Evolutionary conservation across 2,113 vertebrate genomes (phyloP).

Genomic region (Geococcyx californianus): DNA sequence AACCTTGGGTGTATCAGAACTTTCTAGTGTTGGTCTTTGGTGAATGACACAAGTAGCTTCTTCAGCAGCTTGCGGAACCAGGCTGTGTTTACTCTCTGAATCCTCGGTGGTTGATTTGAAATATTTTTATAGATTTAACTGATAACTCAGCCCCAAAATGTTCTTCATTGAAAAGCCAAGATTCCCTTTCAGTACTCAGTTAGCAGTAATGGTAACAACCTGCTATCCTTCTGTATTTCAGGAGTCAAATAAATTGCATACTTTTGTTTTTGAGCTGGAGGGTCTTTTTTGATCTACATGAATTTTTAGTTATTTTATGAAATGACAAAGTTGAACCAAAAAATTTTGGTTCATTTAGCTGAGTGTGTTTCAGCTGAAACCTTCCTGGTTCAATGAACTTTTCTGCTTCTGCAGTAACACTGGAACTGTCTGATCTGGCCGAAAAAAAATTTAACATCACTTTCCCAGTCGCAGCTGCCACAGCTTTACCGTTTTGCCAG

Average conservation of each 20-base stretch:
- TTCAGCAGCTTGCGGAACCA: neutral
- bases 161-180: neutral
- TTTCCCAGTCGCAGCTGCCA: neutral
- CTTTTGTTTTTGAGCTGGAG: neutral
- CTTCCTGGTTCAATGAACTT: neutral
- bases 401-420: neutral
- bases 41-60: neutral
- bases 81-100: neutral
- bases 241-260: neutral
- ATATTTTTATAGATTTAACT: slow-evolving; percentile 2
- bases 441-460: neutral
- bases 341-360: neutral
- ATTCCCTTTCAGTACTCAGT: neutral
- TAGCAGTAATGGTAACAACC: neutral
- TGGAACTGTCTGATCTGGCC: neutral
- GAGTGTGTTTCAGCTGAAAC: neutral
- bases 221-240: neutral
- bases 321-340: neutral
- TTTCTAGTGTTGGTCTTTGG: neutral
- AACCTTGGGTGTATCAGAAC: neutral
- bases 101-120: neutral
- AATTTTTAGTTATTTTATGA: neutral
- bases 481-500: neutral
- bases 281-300: neutral
- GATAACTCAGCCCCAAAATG: neutral